Base-by-base conservation (phyloP, 1,140 invertebrate genomes). In the Acromyrmex echinatior region DNA sequence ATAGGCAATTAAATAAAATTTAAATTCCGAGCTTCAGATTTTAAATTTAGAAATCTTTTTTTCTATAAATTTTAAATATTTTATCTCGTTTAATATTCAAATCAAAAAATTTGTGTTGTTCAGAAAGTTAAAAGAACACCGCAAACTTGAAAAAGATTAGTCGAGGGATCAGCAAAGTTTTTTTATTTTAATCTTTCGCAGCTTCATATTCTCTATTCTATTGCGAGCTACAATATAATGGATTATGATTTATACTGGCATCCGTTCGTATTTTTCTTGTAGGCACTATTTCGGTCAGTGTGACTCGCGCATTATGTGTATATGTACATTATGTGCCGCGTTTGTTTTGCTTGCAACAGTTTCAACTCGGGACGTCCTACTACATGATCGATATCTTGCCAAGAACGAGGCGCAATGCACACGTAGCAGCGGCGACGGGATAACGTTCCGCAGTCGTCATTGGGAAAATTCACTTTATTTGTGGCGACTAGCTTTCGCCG, bases 381-480 rank as follows among this genome's bases (percentile, higher is more conserved):
- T 14, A 39, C 28, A 82, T 60, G 80, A 84, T 84, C 68, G 63
- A 84, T 84, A 84, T 63, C 80, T 84, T 76, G 80, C 80, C 80
- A 74, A 35, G 35, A 84, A 62, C 7, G 70, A 74, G 28, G 63
- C 77, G 28, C 66, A 58, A 56, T 56, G 65, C 45, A 39, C 63
- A 35, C 3, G 2, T 1, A 25, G 25, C 16, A 1, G 10, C 21
- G 16, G 18, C 39, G 49, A 80, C 28, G 51, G 31, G 35, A 56
- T 39, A 56, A 70, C 31, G 28, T 21, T 66, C 63, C 28, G 79
- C 45, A 25, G 51, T 25, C 45, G 25, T 58, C 62, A 16, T n/a
- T 81, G 35, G 35, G 18, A 68, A 87, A 77, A 82, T 81, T n/a
- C 62, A 53, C 12, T 71, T 81, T 79, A 65, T 78, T 78, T 63